A percentile compares a stretch with the other conserved stretches of the same genome.
phyloP scores from a whole-genome alignment of 2,113 vertebrate genomes.

The Parus major region DNA sequence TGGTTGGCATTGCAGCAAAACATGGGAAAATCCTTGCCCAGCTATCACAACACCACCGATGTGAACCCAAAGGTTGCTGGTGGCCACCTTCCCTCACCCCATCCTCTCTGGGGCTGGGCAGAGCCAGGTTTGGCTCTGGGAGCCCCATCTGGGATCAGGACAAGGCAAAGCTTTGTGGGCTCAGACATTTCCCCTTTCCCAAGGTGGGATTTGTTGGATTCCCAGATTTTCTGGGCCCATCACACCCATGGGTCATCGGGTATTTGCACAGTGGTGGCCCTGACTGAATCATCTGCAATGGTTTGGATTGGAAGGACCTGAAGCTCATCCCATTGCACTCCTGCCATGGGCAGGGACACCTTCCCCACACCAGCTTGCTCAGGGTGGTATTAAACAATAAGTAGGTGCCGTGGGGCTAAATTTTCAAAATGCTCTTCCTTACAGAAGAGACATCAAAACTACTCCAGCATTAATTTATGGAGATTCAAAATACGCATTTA shows the following conservation, averaged over 20 bases:
- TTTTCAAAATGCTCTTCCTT: not conserved
- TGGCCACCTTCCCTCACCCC: not conserved
- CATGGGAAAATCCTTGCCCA: slow-evolving; percentile 69
- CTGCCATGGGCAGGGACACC: not conserved
- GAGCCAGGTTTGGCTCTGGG: not conserved
- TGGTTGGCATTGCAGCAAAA: slow-evolving; percentile 70
- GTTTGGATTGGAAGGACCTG: not conserved
- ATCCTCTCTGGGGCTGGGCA: not conserved
- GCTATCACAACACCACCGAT: slow-evolving; percentile 56
- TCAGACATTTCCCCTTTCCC: accelerated
- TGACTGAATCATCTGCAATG: not conserved
- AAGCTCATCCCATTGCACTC: not conserved
- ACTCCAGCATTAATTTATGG: not conserved
- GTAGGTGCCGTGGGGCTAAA: not conserved
- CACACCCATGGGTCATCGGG: accelerated
- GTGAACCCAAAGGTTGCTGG: not conserved
- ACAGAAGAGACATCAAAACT: not conserved
- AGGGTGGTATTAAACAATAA: not conserved
- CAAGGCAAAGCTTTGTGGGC: not conserved
- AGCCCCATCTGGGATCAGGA: not conserved
- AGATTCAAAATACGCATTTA: not conserved
- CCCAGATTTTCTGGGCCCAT: accelerated
- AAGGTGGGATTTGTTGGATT: not conserved
- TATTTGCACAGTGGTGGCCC: not conserved
- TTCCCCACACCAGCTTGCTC: not conserved